Evolutionary conservation across 2,113 vertebrate genomes (phyloP).

Genomic region (Nothocercus julius): DNA sequence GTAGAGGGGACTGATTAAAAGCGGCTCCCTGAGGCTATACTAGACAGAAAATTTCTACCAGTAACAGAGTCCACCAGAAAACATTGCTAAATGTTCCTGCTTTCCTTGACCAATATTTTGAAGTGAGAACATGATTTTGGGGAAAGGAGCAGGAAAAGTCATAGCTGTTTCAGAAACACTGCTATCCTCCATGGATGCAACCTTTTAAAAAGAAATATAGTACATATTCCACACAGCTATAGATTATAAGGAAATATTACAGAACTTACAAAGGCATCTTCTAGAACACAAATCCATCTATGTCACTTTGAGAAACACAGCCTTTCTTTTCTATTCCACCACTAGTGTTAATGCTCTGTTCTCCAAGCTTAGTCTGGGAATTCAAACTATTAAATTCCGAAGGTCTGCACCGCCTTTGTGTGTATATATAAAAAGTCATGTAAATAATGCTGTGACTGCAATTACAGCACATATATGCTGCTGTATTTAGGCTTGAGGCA

Average conservation of each 20-base stretch:
- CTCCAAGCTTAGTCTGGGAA: background rate
- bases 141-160: background rate
- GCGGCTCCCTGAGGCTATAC: background rate
- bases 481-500: background rate
- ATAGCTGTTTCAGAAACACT: background rate
- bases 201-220: background rate
- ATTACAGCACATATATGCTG: fast-evolving
- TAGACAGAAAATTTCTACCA: background rate
- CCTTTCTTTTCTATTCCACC: background rate
- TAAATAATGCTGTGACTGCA: background rate
- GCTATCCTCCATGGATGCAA: background rate
- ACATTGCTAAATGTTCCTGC: background rate
- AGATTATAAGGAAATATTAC: background rate
- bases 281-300: background rate
- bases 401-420: background rate
- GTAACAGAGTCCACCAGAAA: background rate
- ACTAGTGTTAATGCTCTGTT: fast-evolving
- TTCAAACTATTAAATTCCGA: background rate
- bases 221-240: background rate
- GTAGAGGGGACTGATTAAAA: background rate
- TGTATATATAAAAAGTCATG: background rate
- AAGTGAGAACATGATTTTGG: background rate
- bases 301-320: background rate
- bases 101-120: background rate
- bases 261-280: background rate